Conservation (phyloP, 1,140 invertebrate species). For the fruit fly (Drosophila melanogaster) region DNA sequence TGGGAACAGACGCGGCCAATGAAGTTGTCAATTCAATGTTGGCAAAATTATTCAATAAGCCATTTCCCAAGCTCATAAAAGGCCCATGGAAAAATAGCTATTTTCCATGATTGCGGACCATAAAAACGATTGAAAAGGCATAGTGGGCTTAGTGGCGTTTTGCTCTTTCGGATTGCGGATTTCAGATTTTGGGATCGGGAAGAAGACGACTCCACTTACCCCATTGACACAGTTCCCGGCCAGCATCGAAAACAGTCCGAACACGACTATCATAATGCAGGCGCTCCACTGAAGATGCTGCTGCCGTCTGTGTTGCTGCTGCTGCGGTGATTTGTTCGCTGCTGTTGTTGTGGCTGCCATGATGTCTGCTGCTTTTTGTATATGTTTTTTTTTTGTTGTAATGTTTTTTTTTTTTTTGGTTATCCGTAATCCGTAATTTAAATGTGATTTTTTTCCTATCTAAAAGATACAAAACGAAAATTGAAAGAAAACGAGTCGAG, state of each 20-base stretch:
- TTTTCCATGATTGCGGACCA: slow-evolving; percentile 42
- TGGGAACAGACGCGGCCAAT: slow-evolving; percentile 41
- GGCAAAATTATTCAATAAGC: slow-evolving; percentile 46
- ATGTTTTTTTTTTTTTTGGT: slow-evolving; percentile 42
- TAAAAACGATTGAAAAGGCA: slow-evolving; percentile 31
- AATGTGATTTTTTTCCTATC: slow-evolving; percentile 67
- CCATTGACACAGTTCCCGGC: slow-evolving; percentile 83
- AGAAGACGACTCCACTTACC: slow-evolving; percentile 63
- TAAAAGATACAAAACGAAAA: slow-evolving; percentile 66
- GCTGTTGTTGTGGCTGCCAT: slow-evolving; percentile 61
- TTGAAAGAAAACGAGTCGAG: slow-evolving; percentile 53
- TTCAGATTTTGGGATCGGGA: slow-evolving; percentile 6
- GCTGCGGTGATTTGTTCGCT: slow-evolving; percentile 64
- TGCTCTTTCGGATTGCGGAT: not conserved
- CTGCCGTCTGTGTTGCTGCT: slow-evolving; percentile 45
- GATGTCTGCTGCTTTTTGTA: slow-evolving; percentile 64
- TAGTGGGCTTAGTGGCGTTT: not conserved
- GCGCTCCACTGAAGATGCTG: slow-evolving; percentile 48
- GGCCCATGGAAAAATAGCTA: slow-evolving; percentile 18
- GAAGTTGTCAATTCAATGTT: slow-evolving; percentile 66
- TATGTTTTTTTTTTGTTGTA: not conserved
- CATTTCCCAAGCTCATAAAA: slow-evolving; percentile 60
- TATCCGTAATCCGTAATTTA: slow-evolving; percentile 76
- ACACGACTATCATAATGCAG: slow-evolving; percentile 63
- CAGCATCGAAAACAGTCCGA: slow-evolving; percentile 62